Evolutionary conservation across 2,888 invertebrate genomes (phyloP).

Genomic region (Galerucella calmariensis): DNA sequence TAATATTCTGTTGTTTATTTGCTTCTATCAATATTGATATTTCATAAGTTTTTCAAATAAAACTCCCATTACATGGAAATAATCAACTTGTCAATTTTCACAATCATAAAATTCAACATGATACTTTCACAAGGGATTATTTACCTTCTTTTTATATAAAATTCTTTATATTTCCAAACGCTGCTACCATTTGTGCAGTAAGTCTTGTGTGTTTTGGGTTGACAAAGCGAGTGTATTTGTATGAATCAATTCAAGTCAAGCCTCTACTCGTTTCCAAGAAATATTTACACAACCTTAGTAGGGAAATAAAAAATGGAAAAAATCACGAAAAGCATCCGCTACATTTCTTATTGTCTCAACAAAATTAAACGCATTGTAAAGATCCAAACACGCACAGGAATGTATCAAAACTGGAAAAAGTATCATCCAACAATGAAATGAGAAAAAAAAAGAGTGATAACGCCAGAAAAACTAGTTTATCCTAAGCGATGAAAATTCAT

Average conservation of each 20-base stretch:
- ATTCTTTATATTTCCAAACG: not conserved
- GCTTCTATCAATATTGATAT: too few relatives aligned
- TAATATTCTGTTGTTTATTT: too few relatives aligned
- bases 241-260: constrained; percentile 12
- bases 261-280: constrained; percentile 5
- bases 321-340: constrained; percentile 16
- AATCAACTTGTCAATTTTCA: not conserved
- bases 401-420: constrained; percentile 31
- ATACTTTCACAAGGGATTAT: not conserved
- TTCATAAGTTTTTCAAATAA: not conserved
- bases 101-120: not conserved
- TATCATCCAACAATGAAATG: constrained; percentile 32
- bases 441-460: constrained; percentile 38
- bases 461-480: constrained; percentile 41
- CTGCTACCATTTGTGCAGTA: not conserved
- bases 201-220: not conserved
- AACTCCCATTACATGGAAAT: too few relatives aligned
- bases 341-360: constrained; percentile 24
- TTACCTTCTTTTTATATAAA: not conserved
- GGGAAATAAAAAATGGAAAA: constrained; percentile 12
- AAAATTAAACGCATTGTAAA: constrained; percentile 29
- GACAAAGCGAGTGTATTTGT: not conserved
- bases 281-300: constrained; percentile 14
- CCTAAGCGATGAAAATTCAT: constrained; percentile 47
- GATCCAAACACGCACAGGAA: constrained; percentile 30